Conservation (phyloP, 2,797 vertebrate species). For the Hemibagrus guttatus region DNA sequence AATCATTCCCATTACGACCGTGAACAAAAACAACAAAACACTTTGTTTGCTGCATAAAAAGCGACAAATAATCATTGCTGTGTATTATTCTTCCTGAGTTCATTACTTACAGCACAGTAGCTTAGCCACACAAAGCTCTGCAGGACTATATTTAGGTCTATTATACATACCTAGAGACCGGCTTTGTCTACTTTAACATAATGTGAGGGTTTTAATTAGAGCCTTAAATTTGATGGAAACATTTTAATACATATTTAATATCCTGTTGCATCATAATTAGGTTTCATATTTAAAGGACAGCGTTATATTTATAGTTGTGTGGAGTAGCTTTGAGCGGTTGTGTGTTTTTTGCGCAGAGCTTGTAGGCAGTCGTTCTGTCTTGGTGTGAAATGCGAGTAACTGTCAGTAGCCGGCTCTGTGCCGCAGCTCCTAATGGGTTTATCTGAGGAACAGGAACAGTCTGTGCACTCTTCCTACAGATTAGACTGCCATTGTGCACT, state of each 20-base stretch:
- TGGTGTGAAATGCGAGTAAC: slow-evolving; percentile 1
- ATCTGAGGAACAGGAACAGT: slow-evolving; percentile 39
- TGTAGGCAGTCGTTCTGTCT: background rate
- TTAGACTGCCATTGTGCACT: slow-evolving; percentile 41
- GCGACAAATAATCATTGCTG: background rate
- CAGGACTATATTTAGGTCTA: slow-evolving; percentile 9
- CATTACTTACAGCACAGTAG: background rate
- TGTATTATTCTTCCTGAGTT: background rate
- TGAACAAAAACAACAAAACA: background rate
- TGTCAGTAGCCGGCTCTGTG: slow-evolving; percentile 25
- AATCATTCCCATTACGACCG: background rate
- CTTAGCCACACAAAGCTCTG: slow-evolving; percentile 12
- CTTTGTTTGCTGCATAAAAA: background rate
- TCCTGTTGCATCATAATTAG: background rate
- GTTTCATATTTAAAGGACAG: background rate
- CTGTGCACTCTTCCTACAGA: slow-evolving; percentile 37
- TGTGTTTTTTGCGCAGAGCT: slow-evolving; percentile 5
- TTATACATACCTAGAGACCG: slow-evolving; percentile 14
- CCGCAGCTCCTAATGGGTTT: slow-evolving; percentile 49
- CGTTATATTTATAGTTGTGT: slow-evolving; percentile 24
- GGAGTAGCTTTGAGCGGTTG: slow-evolving; percentile 4
- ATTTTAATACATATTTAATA: slow-evolving; percentile 13
- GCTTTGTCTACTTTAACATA: slow-evolving; percentile 23
- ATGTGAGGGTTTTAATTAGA: slow-evolving; percentile 13
- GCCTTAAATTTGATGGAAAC: slow-evolving; percentile 10